Base-by-base conservation (phyloP, 2,888 invertebrate genomes). In the Trypoxylon attenuatum region DNA sequence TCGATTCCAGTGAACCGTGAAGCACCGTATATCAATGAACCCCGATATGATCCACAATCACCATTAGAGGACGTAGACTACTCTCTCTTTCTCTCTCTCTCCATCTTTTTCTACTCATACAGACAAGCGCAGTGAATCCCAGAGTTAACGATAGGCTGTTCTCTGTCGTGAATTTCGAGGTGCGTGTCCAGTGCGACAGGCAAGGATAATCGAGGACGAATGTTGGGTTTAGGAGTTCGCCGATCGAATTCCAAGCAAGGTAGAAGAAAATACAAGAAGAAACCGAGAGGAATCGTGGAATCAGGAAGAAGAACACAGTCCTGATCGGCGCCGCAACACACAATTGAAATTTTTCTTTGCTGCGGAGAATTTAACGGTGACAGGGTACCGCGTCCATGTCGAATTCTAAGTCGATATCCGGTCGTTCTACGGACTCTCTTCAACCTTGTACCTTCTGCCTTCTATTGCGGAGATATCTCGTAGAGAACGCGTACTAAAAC, bases 351-450 rank as follows among this genome's bases (percentile, higher is more conserved):
- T 76, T 74, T 76, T 78, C 73, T 73, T 66, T 51, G 42, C 59
- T n/a, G 46, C 42, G 64, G 69, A 73, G n/a, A n/a, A n/a, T 61
- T 68, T 76, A 73, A 73, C 68, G 64, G 73, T 69, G 76, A 71
- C 75, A 71, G 71, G n/a, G 71, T 66, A 71, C 61, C 71, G 42
- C 62, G 75, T 65, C 69, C 72, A 61, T 77, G 77, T 81, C 81
- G 80, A 81, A 81, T 80, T 69, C 77, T 69, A 70, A 81, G 79
- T 78, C 76, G 80, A 80, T 78, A 81, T 77, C 71, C 65, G 63
- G 55, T 42, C 71, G 49, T 54, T 55, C 55, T 47, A 54, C 46
- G n/a, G 49, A 38, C 27, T 18, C 53, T 45, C 46, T 21, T 15
- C 10, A 5, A 8, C 1, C 27, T 45, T 42, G 15, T 27, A 18